A percentile compares a stretch with the other conserved stretches of the same genome.
These are phyloP conservation scores for Limenitis camilla DNA, from an alignment of 2,888 invertebrate species.

Conservation along the genomic window DNA sequence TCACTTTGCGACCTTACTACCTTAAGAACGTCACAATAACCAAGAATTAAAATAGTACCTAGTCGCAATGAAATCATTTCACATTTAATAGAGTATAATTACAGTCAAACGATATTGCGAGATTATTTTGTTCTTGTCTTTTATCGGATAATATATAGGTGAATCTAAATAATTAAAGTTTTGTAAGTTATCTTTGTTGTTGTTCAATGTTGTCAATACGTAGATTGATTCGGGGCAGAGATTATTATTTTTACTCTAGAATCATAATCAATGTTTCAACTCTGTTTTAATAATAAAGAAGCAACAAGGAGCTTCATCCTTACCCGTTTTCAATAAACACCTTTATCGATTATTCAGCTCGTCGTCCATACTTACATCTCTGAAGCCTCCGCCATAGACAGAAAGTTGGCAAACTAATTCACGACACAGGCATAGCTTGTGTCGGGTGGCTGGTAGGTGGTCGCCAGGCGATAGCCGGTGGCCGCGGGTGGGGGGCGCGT, in stretches of 20 bases:
- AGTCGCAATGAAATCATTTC: too few relatives aligned
- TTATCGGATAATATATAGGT: too few relatives aligned
- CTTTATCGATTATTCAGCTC: conserved; percentile 74
- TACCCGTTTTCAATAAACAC: conserved; percentile 75
- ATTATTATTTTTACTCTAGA: conserved; percentile 10
- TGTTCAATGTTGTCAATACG: too few relatives aligned
- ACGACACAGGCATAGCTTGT: conserved; percentile 73
- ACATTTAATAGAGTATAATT: too few relatives aligned
- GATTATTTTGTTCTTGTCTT: too few relatives aligned
- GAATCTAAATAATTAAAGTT: too few relatives aligned
- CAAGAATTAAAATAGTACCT: too few relatives aligned
- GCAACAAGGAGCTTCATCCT: conserved; percentile 70
- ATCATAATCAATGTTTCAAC: conserved; percentile 29
- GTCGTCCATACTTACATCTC: conserved; percentile 72
- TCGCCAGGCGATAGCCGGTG: conserved; percentile 65
- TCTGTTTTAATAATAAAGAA: conserved; percentile 67
- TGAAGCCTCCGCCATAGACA: conserved; percentile 72
- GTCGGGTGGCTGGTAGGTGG: conserved; percentile 65
- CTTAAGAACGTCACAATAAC: too few relatives aligned
- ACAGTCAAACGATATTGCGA: too few relatives aligned
- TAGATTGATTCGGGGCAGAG: not conserved
- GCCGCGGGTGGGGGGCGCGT: conserved; percentile 56
- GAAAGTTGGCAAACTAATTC: conserved; percentile 75
- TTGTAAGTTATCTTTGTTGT: too few relatives aligned
- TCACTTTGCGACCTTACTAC: too few relatives aligned